Conservation (phyloP, 2,797 vertebrate species). For the Anguilla anguilla region DNA sequence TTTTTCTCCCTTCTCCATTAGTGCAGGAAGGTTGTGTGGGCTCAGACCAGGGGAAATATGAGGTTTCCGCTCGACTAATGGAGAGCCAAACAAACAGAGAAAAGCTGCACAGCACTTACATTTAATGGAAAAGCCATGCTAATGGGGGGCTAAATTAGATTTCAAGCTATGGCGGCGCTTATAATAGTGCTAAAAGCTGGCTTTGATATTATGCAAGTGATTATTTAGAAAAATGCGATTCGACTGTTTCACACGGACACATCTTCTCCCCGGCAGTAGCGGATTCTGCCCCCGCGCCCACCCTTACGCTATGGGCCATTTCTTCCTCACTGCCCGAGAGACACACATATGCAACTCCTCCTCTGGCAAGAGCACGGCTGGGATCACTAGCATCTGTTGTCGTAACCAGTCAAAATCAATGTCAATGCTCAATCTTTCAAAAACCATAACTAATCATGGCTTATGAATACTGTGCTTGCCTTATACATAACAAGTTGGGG, state of each 20-base stretch:
- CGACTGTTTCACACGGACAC: background rate
- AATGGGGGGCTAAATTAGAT: slow-evolving; percentile 11
- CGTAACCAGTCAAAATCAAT: background rate
- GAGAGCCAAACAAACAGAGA: slow-evolving; percentile 12
- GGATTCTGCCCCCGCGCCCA: background rate
- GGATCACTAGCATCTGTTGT: background rate
- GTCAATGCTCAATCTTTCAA: background rate
- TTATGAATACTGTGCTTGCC: background rate
- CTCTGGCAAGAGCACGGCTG: background rate
- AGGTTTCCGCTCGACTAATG: slow-evolving; percentile 17
- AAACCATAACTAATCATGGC: background rate
- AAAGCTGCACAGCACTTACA: background rate
- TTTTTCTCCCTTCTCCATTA: background rate
- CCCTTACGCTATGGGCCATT: background rate
- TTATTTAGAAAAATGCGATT: slow-evolving; percentile 13
- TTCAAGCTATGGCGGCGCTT: background rate
- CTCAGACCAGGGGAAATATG: slow-evolving; percentile 24
- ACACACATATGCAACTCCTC: background rate
- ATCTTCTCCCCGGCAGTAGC: background rate
- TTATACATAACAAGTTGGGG: background rate
- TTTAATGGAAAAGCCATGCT: slow-evolving; percentile 20
- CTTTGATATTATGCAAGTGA: slow-evolving; percentile 13
- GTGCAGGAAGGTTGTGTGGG: slow-evolving; percentile 1
- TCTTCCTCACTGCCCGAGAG: background rate
- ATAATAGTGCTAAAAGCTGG: slow-evolving; percentile 20